Base-by-base conservation (phyloP, 2,797 vertebrate genomes). In the Mus caroli region DNA sequence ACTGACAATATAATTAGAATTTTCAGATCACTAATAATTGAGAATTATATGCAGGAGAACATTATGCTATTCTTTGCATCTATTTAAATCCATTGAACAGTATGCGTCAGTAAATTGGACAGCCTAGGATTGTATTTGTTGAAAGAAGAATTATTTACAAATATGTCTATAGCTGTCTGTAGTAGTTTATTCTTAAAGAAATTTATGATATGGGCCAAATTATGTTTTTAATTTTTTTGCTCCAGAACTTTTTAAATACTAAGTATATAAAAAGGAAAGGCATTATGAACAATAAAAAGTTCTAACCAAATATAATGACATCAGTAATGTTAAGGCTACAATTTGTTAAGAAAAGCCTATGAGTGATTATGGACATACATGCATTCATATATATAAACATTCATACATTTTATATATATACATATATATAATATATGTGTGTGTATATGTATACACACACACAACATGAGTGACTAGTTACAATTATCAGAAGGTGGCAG, bases 401-500 rank as follows among this genome's bases (percentile, higher is more conserved):
- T n/a, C n/a, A n/a, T n/a, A n/a, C n/a, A n/a, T n/a, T n/a, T n/a
- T n/a, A n/a, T n/a, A n/a, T n/a, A n/a, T n/a, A n/a, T n/a, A n/a
- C 43, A 46, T 6, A 46, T 6, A 46, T n/a, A n/a, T n/a, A n/a
- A n/a, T n/a, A n/a, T n/a, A n/a, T n/a, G n/a, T n/a, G n/a, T n/a
- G n/a, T n/a, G n/a, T 24, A 64, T 31, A 13, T 5, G 28, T 46
- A 6, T 46, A 46, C 43, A 46, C 50, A 50, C 10, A 50, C 50
- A 50, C 50, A 24, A 60, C 22, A 26, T 60, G 22, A 88, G 94
- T 90, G 89, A 97, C 96, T 0, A 90, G 75, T 97, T 97, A 97
- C 95, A 97, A 97, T 98, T 94, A 97, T 96, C 95, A 96, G 98
- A 98, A 97, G 93, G 77, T 69, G 96, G 54, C 64, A 54, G 37